A percentile compares a stretch with the other conserved stretches of the same genome.
Evolutionary conservation across 2,797 vertebrate species (phyloP).

Genomic region (Urosaurus nigricauda): DNA sequence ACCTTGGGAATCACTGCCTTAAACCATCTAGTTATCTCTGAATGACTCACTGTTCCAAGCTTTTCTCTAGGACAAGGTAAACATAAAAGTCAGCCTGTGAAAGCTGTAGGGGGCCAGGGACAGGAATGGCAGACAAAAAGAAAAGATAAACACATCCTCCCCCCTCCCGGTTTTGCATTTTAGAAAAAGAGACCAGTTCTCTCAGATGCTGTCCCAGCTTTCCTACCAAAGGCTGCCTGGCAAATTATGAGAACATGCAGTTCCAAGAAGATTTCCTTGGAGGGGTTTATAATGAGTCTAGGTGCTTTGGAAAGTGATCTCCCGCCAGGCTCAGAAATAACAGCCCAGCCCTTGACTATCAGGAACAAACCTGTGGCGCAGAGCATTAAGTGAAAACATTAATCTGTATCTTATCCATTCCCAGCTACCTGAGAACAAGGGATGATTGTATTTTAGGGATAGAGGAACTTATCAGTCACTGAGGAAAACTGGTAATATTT

Average conservation of each 20-base stretch:
- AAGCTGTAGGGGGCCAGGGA: not conserved
- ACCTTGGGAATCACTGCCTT: not conserved
- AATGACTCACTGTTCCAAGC: not conserved
- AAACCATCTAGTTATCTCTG: not conserved
- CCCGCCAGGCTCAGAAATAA: not conserved
- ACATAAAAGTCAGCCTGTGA: conserved; percentile 6
- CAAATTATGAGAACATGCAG: conserved; percentile 1
- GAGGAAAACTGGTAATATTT: not conserved
- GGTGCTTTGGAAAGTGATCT: not conserved
- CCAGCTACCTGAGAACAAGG: not conserved
- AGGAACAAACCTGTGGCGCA: not conserved
- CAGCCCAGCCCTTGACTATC: not conserved
- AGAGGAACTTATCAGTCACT: not conserved
- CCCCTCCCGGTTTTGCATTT: not conserved
- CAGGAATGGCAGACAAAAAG: not conserved
- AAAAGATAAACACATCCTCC: not conserved
- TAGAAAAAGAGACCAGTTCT: conserved; percentile 9
- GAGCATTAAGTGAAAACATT: not conserved
- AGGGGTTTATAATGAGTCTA: not conserved
- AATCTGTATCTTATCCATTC: not conserved
- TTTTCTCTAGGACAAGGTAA: conserved; percentile 12
- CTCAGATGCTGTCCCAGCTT: not conserved
- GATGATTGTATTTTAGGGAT: not conserved
- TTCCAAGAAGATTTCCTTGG: not conserved
- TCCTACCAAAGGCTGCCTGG: not conserved